A percentile compares a stretch with the other conserved stretches of the same genome.
phyloP scores from a whole-genome alignment of 2,888 invertebrate genomes.

The Isotomurus palustris region DNA sequence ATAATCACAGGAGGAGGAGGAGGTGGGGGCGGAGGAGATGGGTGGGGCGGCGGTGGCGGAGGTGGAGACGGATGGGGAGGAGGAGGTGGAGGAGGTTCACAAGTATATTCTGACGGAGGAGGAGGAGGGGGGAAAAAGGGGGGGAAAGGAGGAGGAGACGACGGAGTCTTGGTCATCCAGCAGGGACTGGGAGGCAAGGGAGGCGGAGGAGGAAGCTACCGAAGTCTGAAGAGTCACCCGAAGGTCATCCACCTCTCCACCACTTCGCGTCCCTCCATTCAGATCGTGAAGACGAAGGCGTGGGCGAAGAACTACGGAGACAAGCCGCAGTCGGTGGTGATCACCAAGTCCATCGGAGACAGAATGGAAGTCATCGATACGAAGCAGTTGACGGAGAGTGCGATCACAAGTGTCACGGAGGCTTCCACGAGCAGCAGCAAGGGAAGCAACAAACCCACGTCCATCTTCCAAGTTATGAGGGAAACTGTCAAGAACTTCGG shows the following conservation, averaged over 20 bases:
- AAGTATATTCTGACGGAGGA: not conserved
- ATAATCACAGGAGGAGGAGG: not conserved
- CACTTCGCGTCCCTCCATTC: not conserved
- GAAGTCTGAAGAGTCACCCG: not conserved
- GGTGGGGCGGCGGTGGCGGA: not conserved
- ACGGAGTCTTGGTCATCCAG: not conserved
- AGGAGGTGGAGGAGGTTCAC: not conserved
- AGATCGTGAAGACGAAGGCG: not conserved
- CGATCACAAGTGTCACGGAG: not conserved
- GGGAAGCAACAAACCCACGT: not conserved
- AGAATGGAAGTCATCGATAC: not conserved
- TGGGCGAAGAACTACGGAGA: slow-evolving; percentile 6
- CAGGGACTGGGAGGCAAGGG: not conserved
- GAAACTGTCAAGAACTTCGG: slow-evolving; percentile 7
- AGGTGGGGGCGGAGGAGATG: not conserved
- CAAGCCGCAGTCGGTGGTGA: not conserved
- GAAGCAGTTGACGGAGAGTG: not conserved
- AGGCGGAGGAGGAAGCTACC: slow-evolving; percentile 8
- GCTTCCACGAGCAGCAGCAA: not conserved
- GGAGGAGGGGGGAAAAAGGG: slow-evolving; percentile 1
- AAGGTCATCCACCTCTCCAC: not conserved
- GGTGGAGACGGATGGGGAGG: not conserved
- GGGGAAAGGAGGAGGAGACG: slow-evolving; percentile 7
- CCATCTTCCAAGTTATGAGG: not conserved
- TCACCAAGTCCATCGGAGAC: not conserved